Percentiles rank a stretch among this genome's conserved stretches.
Conservation (phyloP, 2,113 vertebrate species). For the Protobothrops mucrosquamatus region DNA sequence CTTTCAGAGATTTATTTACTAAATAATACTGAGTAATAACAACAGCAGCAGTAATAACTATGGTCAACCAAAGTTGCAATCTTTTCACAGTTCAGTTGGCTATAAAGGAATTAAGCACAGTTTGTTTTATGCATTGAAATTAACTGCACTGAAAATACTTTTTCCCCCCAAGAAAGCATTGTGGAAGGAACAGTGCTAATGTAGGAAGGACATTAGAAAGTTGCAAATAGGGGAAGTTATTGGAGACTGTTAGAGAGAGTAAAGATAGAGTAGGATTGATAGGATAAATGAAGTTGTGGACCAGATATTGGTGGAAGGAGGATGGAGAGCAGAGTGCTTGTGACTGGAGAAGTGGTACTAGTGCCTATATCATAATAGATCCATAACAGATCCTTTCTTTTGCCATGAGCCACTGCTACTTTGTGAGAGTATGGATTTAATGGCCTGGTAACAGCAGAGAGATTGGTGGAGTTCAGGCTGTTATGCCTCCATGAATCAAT, state of each 20-base stretch:
- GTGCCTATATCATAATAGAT: not conserved
- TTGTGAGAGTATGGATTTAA: not conserved
- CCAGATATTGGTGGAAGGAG: not conserved
- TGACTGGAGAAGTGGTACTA: not conserved
- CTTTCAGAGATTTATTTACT: not conserved
- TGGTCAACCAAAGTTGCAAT: not conserved
- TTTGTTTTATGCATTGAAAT: not conserved
- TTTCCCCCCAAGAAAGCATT: accelerated
- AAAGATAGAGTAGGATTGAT: not conserved
- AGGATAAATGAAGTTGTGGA: not conserved
- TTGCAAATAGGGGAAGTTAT: not conserved
- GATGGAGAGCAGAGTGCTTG: not conserved
- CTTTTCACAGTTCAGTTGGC: not conserved
- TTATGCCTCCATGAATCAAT: not conserved
- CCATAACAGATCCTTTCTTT: not conserved
- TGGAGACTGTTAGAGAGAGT: not conserved
- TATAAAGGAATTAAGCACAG: not conserved
- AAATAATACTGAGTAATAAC: not conserved
- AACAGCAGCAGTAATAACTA: not conserved
- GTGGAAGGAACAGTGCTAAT: not conserved
- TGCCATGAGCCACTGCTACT: not conserved
- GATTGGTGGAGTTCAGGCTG: not conserved
- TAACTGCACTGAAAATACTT: not conserved
- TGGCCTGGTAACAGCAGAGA: not conserved
- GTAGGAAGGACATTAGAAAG: not conserved